Evolutionary conservation across 2,797 vertebrate species (phyloP).

Genomic region (Enteromius paludinosus): DNA sequence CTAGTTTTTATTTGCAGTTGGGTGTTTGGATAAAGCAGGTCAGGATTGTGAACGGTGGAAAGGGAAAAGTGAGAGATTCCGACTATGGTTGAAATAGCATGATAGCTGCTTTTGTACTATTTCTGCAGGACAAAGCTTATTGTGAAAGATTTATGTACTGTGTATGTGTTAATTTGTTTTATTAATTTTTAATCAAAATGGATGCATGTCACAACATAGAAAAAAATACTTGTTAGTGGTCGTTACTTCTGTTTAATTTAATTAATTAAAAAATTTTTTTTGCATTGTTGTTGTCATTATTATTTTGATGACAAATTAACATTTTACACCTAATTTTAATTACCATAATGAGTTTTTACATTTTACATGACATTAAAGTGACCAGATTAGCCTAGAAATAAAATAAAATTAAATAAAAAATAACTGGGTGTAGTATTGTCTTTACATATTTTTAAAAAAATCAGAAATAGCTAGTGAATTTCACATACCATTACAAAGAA

Average conservation of each 20-base stretch:
- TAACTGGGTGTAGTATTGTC: not conserved
- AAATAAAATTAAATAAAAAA: not conserved
- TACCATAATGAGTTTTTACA: not conserved
- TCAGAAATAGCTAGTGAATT: not conserved
- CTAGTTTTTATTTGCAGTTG: slow-evolving; percentile 45
- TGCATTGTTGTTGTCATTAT: not conserved
- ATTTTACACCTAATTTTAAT: not conserved
- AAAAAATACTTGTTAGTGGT: not conserved
- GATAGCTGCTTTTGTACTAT: not conserved
- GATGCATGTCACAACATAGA: not conserved
- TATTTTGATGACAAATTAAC: not conserved
- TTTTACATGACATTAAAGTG: not conserved
- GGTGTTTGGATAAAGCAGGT: slow-evolving; percentile 31
- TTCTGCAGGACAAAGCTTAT: not conserved
- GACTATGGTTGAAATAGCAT: not conserved
- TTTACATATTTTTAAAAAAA: not conserved
- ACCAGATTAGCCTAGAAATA: not conserved
- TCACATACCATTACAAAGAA: not conserved
- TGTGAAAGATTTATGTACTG: not conserved
- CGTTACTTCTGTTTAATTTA: not conserved
- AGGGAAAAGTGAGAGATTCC: not conserved
- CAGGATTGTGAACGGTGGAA: slow-evolving; percentile 1
- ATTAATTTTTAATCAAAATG: not conserved
- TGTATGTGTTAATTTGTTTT: not conserved
- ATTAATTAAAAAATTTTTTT: too few relatives aligned